phyloP scores from a whole-genome alignment of 2,797 vertebrate genomes.

The Gadopsis bispinosus region DNA sequence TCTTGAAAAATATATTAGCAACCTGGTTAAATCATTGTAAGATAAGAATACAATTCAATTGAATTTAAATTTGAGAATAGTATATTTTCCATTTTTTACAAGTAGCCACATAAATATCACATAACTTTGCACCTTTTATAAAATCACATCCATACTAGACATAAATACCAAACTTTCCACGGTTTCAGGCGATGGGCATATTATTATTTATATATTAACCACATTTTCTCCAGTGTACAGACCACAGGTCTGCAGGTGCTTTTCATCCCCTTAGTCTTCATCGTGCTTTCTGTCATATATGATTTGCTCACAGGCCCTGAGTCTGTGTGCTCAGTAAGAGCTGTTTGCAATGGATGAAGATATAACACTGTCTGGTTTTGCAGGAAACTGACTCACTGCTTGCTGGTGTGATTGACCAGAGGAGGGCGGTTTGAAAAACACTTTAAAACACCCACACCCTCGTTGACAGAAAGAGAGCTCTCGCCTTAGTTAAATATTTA shows the following conservation, averaged over 20 bases:
- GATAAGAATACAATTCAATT: background rate
- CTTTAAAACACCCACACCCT: slow-evolving; percentile 34
- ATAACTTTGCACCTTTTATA: background rate
- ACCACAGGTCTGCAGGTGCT: background rate
- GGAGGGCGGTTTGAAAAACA: slow-evolving; percentile 2
- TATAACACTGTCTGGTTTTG: too few relatives aligned
- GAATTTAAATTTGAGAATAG: background rate
- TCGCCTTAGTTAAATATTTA: slow-evolving; percentile 9
- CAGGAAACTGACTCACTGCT: background rate
- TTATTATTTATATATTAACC: background rate
- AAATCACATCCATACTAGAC: too few relatives aligned
- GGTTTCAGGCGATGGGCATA: background rate
- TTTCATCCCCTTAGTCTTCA: background rate
- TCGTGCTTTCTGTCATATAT: background rate
- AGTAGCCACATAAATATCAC: background rate
- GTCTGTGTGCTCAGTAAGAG: background rate
- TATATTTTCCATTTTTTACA: background rate
- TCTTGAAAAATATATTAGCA: too few relatives aligned
- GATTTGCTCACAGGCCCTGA: background rate
- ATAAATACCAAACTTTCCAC: background rate
- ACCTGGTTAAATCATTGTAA: background rate
- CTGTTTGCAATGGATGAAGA: background rate
- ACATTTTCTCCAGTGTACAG: background rate
- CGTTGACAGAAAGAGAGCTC: slow-evolving; percentile 10
- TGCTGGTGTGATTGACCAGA: slow-evolving; percentile 1